These are phyloP conservation scores for Perca flavescens DNA, from an alignment of 2,113 vertebrate genomes.

Conservation along the genomic window DNA sequence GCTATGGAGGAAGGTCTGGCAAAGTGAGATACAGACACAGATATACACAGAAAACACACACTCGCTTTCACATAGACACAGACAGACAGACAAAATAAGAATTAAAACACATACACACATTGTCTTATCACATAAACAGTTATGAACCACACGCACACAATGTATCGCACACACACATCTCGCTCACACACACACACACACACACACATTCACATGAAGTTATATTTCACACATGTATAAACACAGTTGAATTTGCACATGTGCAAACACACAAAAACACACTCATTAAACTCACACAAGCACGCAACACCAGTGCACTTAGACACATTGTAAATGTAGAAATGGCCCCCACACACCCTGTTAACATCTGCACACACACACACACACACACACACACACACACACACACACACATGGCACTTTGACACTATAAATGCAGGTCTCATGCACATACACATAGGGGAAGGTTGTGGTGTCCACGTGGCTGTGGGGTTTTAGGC, in stretches of 20 bases:
- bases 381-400: slow-evolving; percentile 12
- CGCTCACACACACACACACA: not conserved
- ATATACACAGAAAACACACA: no score
- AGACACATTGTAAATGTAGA: slow-evolving; percentile 26
- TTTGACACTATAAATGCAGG: slow-evolving; percentile 36
- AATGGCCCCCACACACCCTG: slow-evolving; percentile 19
- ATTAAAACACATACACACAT: no score
- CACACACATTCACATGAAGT: not conserved
- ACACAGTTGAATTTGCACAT: not conserved
- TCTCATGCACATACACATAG: not conserved
- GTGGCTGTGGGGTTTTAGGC: slow-evolving; percentile 55
- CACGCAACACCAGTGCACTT: not conserved
- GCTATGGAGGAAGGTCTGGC: no score
- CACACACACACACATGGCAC: not conserved
- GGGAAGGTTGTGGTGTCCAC: slow-evolving; percentile 43
- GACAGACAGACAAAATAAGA: no score
- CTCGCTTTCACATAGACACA: no score
- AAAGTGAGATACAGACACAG: no score
- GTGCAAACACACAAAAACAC: not conserved
- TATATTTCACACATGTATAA: not conserved
- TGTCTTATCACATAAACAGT: no score
- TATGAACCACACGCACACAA: no score
- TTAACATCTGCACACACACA: slow-evolving; percentile 22
- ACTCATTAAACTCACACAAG: slow-evolving; percentile 17
- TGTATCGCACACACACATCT: no score